Percentiles rank a stretch among this genome's conserved stretches.
Conservation (phyloP, 1,140 invertebrate species). For the Drosophila equinoxialis region DNA sequence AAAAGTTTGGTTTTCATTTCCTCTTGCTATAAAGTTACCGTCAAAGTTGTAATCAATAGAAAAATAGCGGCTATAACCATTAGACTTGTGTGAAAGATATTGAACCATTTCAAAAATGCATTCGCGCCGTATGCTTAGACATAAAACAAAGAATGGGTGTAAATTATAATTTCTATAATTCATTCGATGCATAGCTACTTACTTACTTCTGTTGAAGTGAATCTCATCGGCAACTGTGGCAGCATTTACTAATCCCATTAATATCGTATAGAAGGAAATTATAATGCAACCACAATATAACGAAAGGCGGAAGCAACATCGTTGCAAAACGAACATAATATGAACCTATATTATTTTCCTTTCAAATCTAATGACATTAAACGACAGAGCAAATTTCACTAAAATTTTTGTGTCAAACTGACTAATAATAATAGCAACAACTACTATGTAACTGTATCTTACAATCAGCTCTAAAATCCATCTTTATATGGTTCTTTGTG, state of each 20-base stretch:
- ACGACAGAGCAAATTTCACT: neutral
- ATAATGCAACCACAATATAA: conserved; percentile 42
- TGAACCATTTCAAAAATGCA: conserved; percentile 34
- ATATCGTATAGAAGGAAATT: conserved; percentile 40
- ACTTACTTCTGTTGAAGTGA: conserved; percentile 27
- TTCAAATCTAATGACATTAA: neutral
- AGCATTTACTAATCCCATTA: conserved; percentile 39
- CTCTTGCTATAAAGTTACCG: conserved; percentile 1
- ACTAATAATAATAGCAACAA: no score
- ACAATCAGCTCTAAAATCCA: no score
- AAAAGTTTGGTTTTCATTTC: neutral
- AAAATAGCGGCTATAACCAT: conserved; percentile 34
- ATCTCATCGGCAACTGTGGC: conserved; percentile 28
- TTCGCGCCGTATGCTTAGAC: conserved; percentile 19
- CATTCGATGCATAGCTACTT: neutral
- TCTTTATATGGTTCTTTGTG: neutral
- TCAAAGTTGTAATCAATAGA: conserved; percentile 27
- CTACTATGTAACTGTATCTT: no score
- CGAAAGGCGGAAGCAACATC: conserved; percentile 24
- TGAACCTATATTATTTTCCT: neutral
- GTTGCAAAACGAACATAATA: conserved; percentile 7
- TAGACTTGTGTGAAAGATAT: conserved; percentile 34
- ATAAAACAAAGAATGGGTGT: no score
- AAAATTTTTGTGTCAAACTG: no score
- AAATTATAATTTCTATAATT: no score